phyloP scores from a whole-genome alignment of 2,797 vertebrate genomes.

The Pangasius macronema region DNA sequence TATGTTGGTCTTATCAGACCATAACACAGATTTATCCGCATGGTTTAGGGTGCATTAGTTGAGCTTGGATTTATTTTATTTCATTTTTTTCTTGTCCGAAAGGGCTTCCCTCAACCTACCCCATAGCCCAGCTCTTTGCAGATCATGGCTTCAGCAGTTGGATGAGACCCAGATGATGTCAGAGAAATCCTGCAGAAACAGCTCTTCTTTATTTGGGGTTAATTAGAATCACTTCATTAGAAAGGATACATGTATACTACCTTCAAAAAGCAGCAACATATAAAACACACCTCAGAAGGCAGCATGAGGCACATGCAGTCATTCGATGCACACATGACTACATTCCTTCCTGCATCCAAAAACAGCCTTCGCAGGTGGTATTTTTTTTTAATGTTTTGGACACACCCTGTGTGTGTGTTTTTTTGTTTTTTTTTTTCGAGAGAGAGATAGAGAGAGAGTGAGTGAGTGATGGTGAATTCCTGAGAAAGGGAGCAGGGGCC shows the following conservation, averaged over 20 bases:
- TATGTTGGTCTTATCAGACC: neutral
- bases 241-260: neutral
- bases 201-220: too few species aligned
- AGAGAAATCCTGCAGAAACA: too few species aligned
- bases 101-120: too few species aligned
- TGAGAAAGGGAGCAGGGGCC: slow-evolving; percentile 53
- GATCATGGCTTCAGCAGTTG: too few species aligned
- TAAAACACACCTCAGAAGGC: neutral
- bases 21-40: too few species aligned
- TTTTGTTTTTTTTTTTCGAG: too few species aligned
- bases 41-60: neutral
- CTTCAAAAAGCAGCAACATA: neutral
- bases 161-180: too few species aligned
- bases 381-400: neutral
- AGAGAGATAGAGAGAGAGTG: neutral
- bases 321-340: neutral
- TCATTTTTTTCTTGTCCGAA: too few species aligned
- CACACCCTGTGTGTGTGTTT: neutral
- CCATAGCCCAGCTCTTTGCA: too few species aligned
- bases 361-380: neutral
- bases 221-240: too few species aligned
- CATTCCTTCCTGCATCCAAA: neutral
- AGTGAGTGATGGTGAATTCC: slow-evolving; percentile 44
- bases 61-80: neutral
- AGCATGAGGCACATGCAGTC: neutral